These are phyloP conservation scores for Brachyptera putata DNA, from an alignment of 2,888 invertebrate species.

Conservation along the genomic window DNA sequence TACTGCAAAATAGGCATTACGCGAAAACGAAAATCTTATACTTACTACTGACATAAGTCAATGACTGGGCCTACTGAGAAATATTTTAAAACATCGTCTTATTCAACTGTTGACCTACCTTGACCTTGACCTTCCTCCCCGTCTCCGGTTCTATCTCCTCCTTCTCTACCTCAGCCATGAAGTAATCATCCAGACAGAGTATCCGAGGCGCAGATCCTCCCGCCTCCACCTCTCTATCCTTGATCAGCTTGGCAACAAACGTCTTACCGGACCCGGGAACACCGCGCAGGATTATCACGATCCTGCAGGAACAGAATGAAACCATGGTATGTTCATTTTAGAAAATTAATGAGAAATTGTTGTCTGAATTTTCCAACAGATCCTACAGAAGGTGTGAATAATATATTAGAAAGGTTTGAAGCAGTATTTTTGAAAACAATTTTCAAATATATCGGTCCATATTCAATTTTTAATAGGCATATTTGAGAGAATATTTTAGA, in stretches of 20 bases:
- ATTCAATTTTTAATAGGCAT: too few species aligned
- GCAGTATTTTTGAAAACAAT: too few species aligned
- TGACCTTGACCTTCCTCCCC: conserved; percentile 63
- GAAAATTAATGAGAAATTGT: background rate
- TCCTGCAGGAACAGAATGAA: conserved; percentile 3
- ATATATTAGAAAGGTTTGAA: too few species aligned
- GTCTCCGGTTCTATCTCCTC: conserved; percentile 65
- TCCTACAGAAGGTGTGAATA: too few species aligned
- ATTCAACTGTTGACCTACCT: conserved; percentile 45
- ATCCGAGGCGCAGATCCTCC: conserved; percentile 88
- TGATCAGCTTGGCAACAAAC: conserved; percentile 81
- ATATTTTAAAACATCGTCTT: too few species aligned
- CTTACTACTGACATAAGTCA: too few species aligned
- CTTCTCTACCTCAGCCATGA: conserved; percentile 80
- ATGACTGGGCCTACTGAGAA: too few species aligned
- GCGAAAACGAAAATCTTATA: too few species aligned
- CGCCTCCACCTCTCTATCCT: conserved; percentile 74
- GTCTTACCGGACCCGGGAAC: conserved; percentile 95
- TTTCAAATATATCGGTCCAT: too few species aligned
- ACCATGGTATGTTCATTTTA: background rate
- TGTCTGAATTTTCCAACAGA: too few species aligned
- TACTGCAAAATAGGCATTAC: too few species aligned
- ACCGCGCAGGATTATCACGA: conserved; percentile 82
- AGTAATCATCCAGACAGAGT: conserved; percentile 92
- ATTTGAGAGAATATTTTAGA: too few species aligned